Percentiles rank a stretch among this genome's conserved stretches.
Conservation (phyloP, 2,888 invertebrate species). For the Schizaphis graminum region DNA sequence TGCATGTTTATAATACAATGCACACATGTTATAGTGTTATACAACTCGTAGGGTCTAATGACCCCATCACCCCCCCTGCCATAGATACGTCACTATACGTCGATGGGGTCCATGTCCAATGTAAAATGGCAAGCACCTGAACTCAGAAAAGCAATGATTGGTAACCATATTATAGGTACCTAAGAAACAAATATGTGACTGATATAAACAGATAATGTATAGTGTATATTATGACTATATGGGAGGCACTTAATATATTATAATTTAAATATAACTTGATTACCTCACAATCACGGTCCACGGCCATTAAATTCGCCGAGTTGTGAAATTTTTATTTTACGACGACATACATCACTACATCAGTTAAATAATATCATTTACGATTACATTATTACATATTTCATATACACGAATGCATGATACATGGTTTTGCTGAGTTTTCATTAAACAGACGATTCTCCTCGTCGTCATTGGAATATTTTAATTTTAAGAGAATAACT, state of each 20-base stretch:
- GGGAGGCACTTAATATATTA: not conserved
- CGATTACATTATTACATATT: not conserved
- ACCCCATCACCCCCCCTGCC: too few relatives aligned
- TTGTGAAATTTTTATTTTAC: not conserved
- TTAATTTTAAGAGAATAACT: not conserved
- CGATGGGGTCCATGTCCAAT: not conserved
- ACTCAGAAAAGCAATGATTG: not conserved
- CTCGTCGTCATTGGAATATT: not conserved
- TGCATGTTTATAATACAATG: too few relatives aligned
- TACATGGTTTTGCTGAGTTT: not conserved
- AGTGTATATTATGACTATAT: too few relatives aligned
- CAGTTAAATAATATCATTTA: not conserved
- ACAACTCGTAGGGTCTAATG: too few relatives aligned
- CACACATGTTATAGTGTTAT: too few relatives aligned
- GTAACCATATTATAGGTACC: not conserved
- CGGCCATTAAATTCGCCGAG: not conserved
- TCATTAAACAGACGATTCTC: not conserved
- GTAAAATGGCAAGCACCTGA: not conserved
- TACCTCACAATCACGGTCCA: not conserved
- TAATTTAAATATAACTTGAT: not conserved
- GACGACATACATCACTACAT: not conserved
- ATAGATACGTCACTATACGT: too few relatives aligned
- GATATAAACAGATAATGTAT: not conserved
- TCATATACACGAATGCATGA: not conserved
- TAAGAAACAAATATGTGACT: not conserved